These are phyloP conservation scores for Drosophila parvula DNA, from an alignment of 1,140 invertebrate genomes.

Conservation along the genomic window DNA sequence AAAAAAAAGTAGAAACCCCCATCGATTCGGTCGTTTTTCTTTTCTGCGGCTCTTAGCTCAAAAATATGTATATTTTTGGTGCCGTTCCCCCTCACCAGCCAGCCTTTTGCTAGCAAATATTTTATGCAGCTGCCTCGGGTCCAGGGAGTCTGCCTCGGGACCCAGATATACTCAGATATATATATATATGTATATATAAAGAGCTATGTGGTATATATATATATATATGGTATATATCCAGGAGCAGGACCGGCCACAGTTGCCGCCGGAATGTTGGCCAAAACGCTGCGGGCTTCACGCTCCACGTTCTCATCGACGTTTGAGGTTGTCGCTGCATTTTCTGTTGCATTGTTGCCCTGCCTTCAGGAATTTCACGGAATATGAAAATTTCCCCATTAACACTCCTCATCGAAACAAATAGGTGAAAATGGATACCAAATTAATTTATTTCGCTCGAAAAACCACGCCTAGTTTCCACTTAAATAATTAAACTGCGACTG, in stretches of 20 bases:
- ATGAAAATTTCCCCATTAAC: constrained; percentile 7
- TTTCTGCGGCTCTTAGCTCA: constrained; percentile 34
- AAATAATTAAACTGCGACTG: too few species aligned
- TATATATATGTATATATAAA: constrained; percentile 1
- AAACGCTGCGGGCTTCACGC: constrained; percentile 21
- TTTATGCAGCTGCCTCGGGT: constrained; percentile 54
- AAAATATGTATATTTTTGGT: constrained; percentile 50
- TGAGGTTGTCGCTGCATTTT: constrained; percentile 25
- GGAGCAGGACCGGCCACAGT: background rate
- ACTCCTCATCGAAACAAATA: background rate
- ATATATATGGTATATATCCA: background rate
- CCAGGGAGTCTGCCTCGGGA: constrained; percentile 19
- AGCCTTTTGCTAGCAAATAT: constrained; percentile 54
- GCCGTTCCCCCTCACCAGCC: constrained; percentile 2
- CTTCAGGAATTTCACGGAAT: constrained; percentile 7
- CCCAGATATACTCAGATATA: background rate
- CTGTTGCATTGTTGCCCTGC: constrained; percentile 2
- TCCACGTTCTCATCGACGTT: constrained; percentile 57
- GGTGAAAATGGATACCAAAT: background rate
- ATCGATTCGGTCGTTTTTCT: constrained; percentile 33
- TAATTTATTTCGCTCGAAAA: too few species aligned
- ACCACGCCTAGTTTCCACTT: too few species aligned
- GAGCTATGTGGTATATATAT: constrained; percentile 2
- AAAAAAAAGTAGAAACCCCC: background rate
- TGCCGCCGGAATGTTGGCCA: constrained; percentile 52